Evolutionary conservation across 2,113 vertebrate genomes (phyloP), one percentile per base, ranked within the genome.

Genomic region (Aegithalos caudatus): DNA sequence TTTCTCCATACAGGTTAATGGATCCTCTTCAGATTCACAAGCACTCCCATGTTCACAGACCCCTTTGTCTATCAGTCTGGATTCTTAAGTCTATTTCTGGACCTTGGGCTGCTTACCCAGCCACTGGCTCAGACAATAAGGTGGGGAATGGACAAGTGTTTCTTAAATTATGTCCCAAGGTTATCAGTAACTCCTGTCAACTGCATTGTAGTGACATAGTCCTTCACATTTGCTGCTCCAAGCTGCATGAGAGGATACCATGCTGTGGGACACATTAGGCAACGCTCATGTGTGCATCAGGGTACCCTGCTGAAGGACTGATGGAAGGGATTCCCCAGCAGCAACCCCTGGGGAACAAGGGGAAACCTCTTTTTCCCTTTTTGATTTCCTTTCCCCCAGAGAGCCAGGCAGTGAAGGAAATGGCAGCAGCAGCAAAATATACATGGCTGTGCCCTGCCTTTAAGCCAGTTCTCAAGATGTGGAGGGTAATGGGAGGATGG

Each of bases 51-150:
- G 23, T 71, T 53, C 5, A 2, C 24, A 38, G n/a, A 33, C 23
- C 0, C 0, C 28, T 50, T 45, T 51, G 13, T 44, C 24, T 77
- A 33, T 54, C 14, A 11, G 0, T 8, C 2, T 31, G 33, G 29
- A 18, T 37, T 79, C 18, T 48, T 42, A 35, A 38, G 28, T 51
- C 50, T 81, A 3, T 71, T 74, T 47, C n/a, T 58, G n/a, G 48
- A 45, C 57, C 14, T 62, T 37, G 31, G 21, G 14, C 33, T 1
- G 0, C 33, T 67, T 67, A 35, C 33, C 48, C 53, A 64, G 42
- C 13, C 31, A 5, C 40, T 79, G n/a, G 18, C 38, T 87, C 53
- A 64, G 69, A 67, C 23, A 48, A 0, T 23, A 58, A 48, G 11
- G 29, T 67, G 23, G 19, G 44, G 9, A 50, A 48, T 40, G 14